Conservation (phyloP, 1,140 invertebrate species). For the Reticulitermes speratus region DNA sequence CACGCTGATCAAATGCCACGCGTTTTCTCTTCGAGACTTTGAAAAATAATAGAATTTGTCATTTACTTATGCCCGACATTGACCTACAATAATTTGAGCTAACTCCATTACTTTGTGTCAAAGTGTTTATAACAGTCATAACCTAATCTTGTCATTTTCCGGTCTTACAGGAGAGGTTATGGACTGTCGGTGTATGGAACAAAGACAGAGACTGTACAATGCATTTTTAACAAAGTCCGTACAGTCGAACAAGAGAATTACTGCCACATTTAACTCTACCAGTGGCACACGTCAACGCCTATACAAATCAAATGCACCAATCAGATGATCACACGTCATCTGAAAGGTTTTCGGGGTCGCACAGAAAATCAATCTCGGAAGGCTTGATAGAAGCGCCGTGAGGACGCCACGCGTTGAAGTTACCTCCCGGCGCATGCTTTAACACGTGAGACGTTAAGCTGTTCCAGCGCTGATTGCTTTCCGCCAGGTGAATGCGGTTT, state of each 20-base stretch:
- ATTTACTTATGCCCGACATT: too few species aligned
- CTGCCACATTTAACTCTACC: background rate
- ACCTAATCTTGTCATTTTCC: too few species aligned
- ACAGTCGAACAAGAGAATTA: background rate
- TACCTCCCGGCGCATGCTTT: background rate
- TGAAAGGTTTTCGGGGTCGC: background rate
- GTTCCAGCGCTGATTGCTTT: background rate
- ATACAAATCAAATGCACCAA: background rate
- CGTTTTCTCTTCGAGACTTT: too few species aligned
- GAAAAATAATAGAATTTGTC: too few species aligned
- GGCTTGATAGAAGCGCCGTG: background rate
- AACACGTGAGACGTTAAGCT: background rate
- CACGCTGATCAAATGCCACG: too few species aligned
- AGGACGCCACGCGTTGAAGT: background rate
- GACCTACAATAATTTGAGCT: too few species aligned
- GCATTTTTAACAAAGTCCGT: background rate
- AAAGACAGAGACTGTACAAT: background rate
- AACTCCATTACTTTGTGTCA: too few species aligned
- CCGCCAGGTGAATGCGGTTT: too few species aligned
- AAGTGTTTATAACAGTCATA: too few species aligned
- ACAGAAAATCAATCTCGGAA: background rate
- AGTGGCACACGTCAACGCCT: background rate
- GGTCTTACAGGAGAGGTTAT: too few species aligned
- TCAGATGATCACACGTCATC: background rate
- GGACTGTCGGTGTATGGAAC: too few species aligned